Conservation (phyloP, 2,113 vertebrate species). For the Pelmatolapia mariae region DNA sequence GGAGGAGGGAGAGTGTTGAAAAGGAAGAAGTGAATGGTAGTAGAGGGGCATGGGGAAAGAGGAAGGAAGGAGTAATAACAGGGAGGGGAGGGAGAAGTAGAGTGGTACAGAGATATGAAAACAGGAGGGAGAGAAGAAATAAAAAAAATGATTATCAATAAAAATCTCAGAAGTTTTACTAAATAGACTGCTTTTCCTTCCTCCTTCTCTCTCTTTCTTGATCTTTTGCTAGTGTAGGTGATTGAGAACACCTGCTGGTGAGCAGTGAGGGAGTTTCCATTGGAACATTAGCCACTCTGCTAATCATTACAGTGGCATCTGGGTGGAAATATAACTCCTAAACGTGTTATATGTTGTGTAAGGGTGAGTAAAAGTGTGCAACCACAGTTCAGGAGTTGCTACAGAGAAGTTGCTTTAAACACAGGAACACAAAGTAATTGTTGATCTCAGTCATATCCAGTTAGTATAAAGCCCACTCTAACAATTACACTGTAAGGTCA, state of each 20-base stretch:
- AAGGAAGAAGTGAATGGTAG: conserved; percentile 14
- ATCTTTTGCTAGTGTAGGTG: conserved; percentile 5
- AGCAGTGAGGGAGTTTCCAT: conserved; percentile 65
- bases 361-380: conserved; percentile 29
- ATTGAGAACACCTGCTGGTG: conserved; percentile 56
- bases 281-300: conserved; percentile 58
- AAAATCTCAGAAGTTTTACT: neutral
- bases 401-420: conserved; percentile 46
- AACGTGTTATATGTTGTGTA: conserved; percentile 7
- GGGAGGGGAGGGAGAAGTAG: conserved; percentile 47
- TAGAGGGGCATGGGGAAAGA: conserved; percentile 23
- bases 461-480: neutral
- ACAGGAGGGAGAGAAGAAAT: neutral
- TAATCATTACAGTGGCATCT: conserved; percentile 62
- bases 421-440: conserved; percentile 28
- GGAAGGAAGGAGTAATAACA: conserved; percentile 50
- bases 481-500: neutral
- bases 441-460: neutral
- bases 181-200: neutral
- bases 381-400: conserved; percentile 24
- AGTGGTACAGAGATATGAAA: neutral
- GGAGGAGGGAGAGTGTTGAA: conserved; percentile 20
- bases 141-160: neutral
- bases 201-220: neutral
- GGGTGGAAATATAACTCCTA: conserved; percentile 47